These are phyloP conservation scores for Anabas testudineus DNA, from an alignment of 2,797 vertebrate genomes.

Conservation along the genomic window DNA sequence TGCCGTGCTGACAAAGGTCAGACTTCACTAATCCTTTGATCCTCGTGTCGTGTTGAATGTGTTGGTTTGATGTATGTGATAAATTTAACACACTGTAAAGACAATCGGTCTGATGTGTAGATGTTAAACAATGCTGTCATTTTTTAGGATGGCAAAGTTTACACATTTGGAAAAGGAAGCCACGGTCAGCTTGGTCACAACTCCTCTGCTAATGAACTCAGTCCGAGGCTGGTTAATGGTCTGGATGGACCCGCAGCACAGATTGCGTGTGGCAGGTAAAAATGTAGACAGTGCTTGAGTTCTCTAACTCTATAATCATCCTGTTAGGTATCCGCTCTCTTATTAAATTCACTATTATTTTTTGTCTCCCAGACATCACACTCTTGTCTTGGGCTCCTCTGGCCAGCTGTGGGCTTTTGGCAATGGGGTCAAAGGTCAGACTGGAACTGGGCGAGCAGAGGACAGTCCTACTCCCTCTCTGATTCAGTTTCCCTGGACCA, in stretches of 20 bases:
- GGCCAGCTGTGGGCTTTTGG: conserved; percentile 88
- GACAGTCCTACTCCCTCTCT: conserved; percentile 79
- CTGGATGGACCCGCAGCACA: conserved; percentile 81
- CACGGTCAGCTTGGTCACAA: conserved; percentile 90
- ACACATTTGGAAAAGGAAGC: conserved; percentile 90
- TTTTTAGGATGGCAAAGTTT: conserved; percentile 87
- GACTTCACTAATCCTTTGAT: neutral
- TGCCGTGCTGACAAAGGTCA: conserved; percentile 83
- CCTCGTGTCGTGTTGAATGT: neutral
- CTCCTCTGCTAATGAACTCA: conserved; percentile 79
- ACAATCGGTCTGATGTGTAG: neutral
- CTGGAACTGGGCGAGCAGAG: conserved; percentile 65
- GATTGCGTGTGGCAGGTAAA: conserved; percentile 90
- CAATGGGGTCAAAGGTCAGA: conserved; percentile 78
- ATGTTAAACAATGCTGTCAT: neutral
- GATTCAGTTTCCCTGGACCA: conserved; percentile 69
- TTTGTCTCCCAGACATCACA: conserved; percentile 81
- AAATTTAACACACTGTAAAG: neutral
- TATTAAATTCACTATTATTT: neutral
- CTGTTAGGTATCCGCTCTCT: neutral
- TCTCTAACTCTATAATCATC: neutral
- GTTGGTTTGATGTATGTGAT: neutral
- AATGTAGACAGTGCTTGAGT: neutral
- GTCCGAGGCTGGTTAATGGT: conserved; percentile 81
- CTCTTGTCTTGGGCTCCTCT: conserved; percentile 84